Base-by-base conservation (phyloP, 2,888 invertebrate genomes). In the Eupelmus urozonus region DNA sequence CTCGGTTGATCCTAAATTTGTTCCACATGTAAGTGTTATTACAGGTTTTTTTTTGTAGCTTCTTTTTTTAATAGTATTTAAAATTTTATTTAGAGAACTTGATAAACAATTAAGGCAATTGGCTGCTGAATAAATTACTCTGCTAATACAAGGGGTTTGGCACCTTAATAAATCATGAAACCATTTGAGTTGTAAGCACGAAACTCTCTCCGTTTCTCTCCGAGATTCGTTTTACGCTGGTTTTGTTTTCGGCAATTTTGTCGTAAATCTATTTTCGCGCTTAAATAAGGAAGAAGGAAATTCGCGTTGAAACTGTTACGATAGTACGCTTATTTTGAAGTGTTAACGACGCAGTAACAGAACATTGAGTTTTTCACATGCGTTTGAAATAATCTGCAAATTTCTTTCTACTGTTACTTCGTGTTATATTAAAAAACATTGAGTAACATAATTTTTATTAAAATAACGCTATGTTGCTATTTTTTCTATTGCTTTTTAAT, bases 201-300 rank as follows among this genome's bases (percentile, higher is more conserved):
- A 69, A 42, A 34, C 18, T 34, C 23, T 3, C 18, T 11, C 51
- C 51, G 9, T 66, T 18, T 51, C 5, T 16, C 9, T 13, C 18
- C 34, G 60, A 23, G n/a, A n/a, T 23, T 3, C 34, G 3, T 34
- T 34, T 5, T 34, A 34, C 9, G 9, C 34, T 34, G 34, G 34
- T 62, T 62, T 65, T 66, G 66, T 72, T 65, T 72, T 57, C 66
- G 51, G 18, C n/a, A 60, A 53, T 59, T 67, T 62, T 25, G 42
- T 72, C 76, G 69, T 63, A 63, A 79, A 71, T 79, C 72, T 76
- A 79, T 79, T 76, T 79, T 72, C 59, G 65, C 51, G n/a, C 42
- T 53, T 59, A 9, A 27, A 49, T 45, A 34, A 60, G 59, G 60
- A 67, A 55, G 23, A 67, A 67, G 62, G 55, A 55, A 73, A 59